Percentiles rank a stretch among this genome's conserved stretches.
These are phyloP conservation scores for Mycetomoellerius zeteki DNA, from an alignment of 1,140 invertebrate species.

Conservation along the genomic window DNA sequence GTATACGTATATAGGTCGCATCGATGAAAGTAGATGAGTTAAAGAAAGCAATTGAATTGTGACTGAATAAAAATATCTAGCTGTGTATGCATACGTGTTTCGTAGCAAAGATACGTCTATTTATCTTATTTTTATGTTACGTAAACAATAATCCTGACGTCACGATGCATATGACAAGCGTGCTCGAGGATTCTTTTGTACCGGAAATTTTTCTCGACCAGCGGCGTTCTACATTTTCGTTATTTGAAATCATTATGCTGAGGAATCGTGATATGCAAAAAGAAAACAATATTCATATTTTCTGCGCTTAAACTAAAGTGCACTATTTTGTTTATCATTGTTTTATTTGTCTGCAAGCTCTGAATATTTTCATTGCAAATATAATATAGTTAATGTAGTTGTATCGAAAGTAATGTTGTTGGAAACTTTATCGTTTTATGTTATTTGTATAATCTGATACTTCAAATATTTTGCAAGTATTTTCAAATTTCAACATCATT, in stretches of 20 bases:
- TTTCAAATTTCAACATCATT: conserved; percentile 13
- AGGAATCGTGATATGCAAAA: neutral
- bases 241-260: conserved; percentile 16
- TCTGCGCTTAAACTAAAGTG: neutral
- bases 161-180: conserved; percentile 11
- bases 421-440: neutral
- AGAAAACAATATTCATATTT: neutral
- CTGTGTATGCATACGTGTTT: neutral
- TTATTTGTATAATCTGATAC: neutral
- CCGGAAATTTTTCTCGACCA: neutral
- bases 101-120: neutral
- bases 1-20: conserved; percentile 37
- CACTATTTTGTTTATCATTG: neutral
- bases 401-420: neutral
- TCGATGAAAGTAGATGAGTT: conserved; percentile 54
- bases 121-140: conserved; percentile 22
- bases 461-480: neutral
- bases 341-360: neutral
- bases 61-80: conserved; percentile 27
- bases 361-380: neutral
- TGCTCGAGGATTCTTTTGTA: conserved; percentile 24
- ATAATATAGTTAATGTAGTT: neutral
- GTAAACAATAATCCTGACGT: conserved; percentile 35
- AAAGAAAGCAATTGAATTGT: conserved; percentile 46
- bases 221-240: neutral